Percentiles rank a stretch among this genome's conserved stretches.
Conservation (phyloP, 2,113 vertebrate genomes). For the Sitta europaea region DNA sequence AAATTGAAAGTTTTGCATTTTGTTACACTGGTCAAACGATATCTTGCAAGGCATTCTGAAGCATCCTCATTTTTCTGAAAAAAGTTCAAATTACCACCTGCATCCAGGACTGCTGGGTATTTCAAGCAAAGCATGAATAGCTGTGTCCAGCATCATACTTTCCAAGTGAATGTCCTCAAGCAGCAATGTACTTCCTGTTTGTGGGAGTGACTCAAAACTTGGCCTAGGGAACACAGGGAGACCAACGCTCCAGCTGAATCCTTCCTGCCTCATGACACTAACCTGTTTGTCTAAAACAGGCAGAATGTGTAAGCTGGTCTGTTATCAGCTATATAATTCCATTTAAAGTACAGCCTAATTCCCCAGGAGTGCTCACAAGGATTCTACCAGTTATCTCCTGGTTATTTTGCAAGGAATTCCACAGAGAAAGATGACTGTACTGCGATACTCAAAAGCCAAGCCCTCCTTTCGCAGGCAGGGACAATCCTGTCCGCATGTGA, state of each 20-base stretch:
- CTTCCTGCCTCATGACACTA: not conserved
- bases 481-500: rapidly evolving
- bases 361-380: not conserved
- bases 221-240: not conserved
- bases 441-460: not conserved
- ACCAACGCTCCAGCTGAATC: not conserved
- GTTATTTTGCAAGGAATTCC: not conserved
- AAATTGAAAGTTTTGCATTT: not conserved
- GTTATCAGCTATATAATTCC: not conserved
- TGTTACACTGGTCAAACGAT: not conserved
- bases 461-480: rapidly evolving
- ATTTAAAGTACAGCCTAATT: not conserved
- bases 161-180: not conserved
- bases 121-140: not conserved
- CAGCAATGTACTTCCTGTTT: not conserved
- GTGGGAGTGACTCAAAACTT: not conserved
- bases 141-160: not conserved
- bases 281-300: not conserved
- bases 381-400: not conserved
- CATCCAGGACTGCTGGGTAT: not conserved
- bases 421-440: rapidly evolving
- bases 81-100: not conserved
- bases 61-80: not conserved
- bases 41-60: not conserved
- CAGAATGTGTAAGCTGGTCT: not conserved